Evolutionary conservation across 2,888 invertebrate species (phyloP).

Genomic region (Onchidella celtica): DNA sequence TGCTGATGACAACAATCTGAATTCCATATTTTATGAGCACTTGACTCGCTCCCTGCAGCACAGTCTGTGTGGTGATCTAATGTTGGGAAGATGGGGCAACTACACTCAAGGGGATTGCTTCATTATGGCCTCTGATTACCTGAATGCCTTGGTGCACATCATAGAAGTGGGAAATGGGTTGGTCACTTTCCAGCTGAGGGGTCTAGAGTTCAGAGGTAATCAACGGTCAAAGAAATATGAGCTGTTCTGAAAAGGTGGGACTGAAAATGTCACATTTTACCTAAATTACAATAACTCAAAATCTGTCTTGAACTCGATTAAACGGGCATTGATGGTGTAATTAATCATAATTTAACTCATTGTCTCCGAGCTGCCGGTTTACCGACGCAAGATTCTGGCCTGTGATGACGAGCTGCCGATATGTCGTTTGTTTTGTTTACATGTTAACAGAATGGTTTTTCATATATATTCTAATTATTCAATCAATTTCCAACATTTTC

Average conservation of each 20-base stretch:
- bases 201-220: conserved; percentile 94
- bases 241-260: too few relatives aligned
- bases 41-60: conserved; percentile 97
- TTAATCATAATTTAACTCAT: too few relatives aligned
- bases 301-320: neutral
- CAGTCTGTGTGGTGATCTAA: conserved; percentile 86
- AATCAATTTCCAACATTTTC: too few relatives aligned
- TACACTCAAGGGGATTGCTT: conserved; percentile 98
- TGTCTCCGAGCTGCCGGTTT: too few relatives aligned
- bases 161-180: conserved; percentile 98
- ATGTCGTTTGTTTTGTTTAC: too few relatives aligned
- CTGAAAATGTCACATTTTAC: too few relatives aligned
- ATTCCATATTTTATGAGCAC: conserved; percentile 99
- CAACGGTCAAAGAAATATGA: too few relatives aligned
- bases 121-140: conserved; percentile 97
- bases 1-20: conserved; percentile 97
- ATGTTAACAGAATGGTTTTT: too few relatives aligned
- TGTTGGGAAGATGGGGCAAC: conserved; percentile 91
- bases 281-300: too few relatives aligned
- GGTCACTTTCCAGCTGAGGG: conserved; percentile 98
- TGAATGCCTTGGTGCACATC: conserved; percentile 98
- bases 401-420: too few relatives aligned
- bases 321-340: neutral
- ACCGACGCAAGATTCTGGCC: too few relatives aligned
- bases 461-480: too few relatives aligned